phyloP scores from a whole-genome alignment of 1,140 invertebrate species.

The Atta texana region DNA sequence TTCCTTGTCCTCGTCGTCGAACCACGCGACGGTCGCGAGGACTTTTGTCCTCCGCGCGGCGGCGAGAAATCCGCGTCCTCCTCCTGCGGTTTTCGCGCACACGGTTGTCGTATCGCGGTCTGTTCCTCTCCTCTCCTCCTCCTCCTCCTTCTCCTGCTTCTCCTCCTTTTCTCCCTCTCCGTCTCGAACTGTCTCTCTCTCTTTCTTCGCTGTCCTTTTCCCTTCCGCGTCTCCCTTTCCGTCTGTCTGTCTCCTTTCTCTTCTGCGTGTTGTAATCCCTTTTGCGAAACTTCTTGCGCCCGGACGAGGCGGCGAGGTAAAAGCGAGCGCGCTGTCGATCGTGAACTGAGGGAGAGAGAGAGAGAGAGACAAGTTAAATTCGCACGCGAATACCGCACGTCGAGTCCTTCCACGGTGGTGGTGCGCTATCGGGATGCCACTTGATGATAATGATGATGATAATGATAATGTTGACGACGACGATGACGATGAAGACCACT shows the following conservation, averaged over 20 bases:
- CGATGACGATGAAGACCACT: conserved; percentile 15
- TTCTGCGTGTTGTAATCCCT: conserved; percentile 83
- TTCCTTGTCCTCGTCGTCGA: conserved; percentile 45
- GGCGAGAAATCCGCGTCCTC: conserved; percentile 41
- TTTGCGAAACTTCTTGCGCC: conserved; percentile 82
- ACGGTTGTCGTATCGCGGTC: conserved; percentile 51
- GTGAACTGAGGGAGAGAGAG: conserved; percentile 48
- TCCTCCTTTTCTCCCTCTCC: conserved; percentile 62
- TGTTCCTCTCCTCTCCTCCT: conserved; percentile 37
- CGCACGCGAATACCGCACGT: conserved; percentile 19
- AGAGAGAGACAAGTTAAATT: conserved; percentile 42
- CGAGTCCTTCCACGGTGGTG: conserved; percentile 29
- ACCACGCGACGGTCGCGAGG: conserved; percentile 36
- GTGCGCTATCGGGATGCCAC: conserved; percentile 29
- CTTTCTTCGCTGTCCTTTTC: conserved; percentile 63
- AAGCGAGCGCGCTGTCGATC: conserved; percentile 62
- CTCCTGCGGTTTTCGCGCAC: conserved; percentile 59
- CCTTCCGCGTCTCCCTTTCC: conserved; percentile 70
- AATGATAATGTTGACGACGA: not conserved
- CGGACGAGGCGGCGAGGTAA: conserved; percentile 68
- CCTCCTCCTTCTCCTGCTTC: conserved; percentile 40
- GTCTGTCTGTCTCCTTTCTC: conserved; percentile 76
- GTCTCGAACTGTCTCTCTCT: conserved; percentile 53
- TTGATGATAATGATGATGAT: conserved; percentile 22
- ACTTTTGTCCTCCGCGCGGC: conserved; percentile 37